Conservation (phyloP, 2,888 invertebrate species). For the Parapristionchus giblindavisi region DNA sequence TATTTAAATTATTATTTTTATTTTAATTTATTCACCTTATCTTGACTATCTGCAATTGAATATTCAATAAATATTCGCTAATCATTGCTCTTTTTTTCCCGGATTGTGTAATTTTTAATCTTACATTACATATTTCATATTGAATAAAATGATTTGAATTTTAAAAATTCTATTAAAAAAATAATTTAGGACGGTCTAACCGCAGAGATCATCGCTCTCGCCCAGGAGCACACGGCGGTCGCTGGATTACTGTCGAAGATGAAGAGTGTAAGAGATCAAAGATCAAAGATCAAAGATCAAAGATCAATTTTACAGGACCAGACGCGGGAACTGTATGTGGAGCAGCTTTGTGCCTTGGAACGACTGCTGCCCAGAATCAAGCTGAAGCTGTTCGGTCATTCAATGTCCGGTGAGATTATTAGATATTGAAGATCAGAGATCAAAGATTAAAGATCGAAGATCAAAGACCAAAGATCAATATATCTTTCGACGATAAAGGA, state of each 20-base stretch:
- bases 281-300: neutral
- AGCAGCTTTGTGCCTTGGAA: slow-evolving; percentile 74
- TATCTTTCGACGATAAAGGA: too few relatives aligned
- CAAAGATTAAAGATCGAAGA: too few relatives aligned
- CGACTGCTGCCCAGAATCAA: slow-evolving; percentile 75
- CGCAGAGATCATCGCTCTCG: slow-evolving; percentile 82
- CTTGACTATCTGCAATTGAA: too few relatives aligned
- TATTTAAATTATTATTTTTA: too few relatives aligned
- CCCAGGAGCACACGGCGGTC: slow-evolving; percentile 79
- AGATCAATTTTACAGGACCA: slow-evolving; percentile 53
- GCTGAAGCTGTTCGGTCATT: slow-evolving; percentile 79
- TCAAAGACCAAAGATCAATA: too few relatives aligned
- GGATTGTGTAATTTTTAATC: too few relatives aligned
- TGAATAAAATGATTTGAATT: too few relatives aligned
- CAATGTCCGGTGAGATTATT: slow-evolving; percentile 78
- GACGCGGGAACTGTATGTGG: slow-evolving; percentile 74
- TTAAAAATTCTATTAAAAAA: slow-evolving; percentile 1
- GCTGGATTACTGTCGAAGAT: slow-evolving; percentile 78
- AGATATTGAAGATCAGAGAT: too few relatives aligned
- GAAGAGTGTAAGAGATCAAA: slow-evolving; percentile 74
- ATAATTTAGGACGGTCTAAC: slow-evolving; percentile 76
- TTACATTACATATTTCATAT: too few relatives aligned
- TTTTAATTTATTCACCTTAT: too few relatives aligned
- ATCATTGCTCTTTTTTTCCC: too few relatives aligned
- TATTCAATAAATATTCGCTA: too few relatives aligned